phyloP scores from a whole-genome alignment of 2,888 invertebrate genomes.

The Siphlonurus alternatus region DNA sequence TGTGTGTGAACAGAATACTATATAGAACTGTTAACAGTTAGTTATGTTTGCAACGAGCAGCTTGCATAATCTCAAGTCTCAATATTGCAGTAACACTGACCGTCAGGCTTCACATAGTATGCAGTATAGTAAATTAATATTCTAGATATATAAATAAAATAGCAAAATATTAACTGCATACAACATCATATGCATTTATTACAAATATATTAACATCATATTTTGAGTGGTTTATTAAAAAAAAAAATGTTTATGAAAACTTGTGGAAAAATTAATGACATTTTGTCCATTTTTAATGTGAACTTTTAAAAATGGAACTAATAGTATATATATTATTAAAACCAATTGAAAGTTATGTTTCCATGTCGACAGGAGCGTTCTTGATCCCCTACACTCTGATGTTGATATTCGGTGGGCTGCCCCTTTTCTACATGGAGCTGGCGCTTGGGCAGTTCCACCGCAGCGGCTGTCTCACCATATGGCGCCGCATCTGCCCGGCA shows the following conservation, averaged over 20 bases:
- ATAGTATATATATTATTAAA: not conserved
- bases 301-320: not conserved
- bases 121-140: no score
- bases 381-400: constrained; percentile 86
- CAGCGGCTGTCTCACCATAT: constrained; percentile 80
- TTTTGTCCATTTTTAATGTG: not conserved
- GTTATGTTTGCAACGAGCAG: no score
- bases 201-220: not conserved
- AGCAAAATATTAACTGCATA: no score
- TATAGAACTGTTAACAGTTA: no score
- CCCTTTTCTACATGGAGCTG: constrained; percentile 89
- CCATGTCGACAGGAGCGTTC: constrained; percentile 55
- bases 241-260: no score
- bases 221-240: not conserved
- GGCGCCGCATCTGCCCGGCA: constrained; percentile 86
- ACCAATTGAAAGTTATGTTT: not conserved
- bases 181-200: not conserved
- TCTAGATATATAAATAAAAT: no score
- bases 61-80: no score
- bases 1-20: no score
- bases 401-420: constrained; percentile 82
- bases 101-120: no score
- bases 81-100: no score
- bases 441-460: constrained; percentile 88
- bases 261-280: no score